A percentile compares a stretch with the other conserved stretches of the same genome.
Conservation (phyloP, 2,113 vertebrate genomes). For the Sitta europaea region DNA sequence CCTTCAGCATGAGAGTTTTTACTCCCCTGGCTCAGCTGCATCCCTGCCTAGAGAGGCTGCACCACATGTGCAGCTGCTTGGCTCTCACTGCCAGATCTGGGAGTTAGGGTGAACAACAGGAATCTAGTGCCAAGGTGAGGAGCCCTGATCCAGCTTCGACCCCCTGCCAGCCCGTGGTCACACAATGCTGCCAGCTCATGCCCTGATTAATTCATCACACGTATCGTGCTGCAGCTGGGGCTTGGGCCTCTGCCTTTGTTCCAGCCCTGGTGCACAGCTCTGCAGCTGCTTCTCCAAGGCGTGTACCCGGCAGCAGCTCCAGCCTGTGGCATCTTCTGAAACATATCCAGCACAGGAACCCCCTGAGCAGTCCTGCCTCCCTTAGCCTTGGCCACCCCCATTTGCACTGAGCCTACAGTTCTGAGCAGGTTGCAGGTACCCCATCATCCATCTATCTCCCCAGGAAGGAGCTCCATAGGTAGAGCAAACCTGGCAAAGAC, state of each 20-base stretch:
- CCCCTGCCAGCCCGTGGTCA: not conserved
- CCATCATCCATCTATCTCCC: not conserved
- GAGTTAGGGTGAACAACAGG: not conserved
- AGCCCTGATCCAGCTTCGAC: not conserved
- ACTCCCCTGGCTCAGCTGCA: not conserved
- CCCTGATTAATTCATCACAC: not conserved
- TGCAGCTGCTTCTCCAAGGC: not conserved
- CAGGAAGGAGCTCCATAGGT: not conserved
- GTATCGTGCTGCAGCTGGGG: not conserved
- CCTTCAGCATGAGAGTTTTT: not conserved
- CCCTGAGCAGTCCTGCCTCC: not conserved
- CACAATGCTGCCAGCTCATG: not conserved
- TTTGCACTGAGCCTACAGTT: not conserved
- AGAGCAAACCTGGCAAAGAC: not conserved
- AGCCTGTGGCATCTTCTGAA: not conserved
- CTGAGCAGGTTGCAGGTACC: not conserved
- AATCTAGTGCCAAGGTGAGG: not conserved
- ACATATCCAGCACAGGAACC: not conserved
- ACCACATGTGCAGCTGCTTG: rapidly evolving
- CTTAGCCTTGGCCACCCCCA: not conserved
- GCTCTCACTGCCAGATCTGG: not conserved
- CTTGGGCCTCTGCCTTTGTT: not conserved
- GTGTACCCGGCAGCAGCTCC: not conserved
- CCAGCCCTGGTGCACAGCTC: rapidly evolving
- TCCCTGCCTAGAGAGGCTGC: not conserved